These are phyloP conservation scores for Sebastes taczanowskii DNA, from an alignment of 2,797 vertebrate species.

Conservation along the genomic window DNA sequence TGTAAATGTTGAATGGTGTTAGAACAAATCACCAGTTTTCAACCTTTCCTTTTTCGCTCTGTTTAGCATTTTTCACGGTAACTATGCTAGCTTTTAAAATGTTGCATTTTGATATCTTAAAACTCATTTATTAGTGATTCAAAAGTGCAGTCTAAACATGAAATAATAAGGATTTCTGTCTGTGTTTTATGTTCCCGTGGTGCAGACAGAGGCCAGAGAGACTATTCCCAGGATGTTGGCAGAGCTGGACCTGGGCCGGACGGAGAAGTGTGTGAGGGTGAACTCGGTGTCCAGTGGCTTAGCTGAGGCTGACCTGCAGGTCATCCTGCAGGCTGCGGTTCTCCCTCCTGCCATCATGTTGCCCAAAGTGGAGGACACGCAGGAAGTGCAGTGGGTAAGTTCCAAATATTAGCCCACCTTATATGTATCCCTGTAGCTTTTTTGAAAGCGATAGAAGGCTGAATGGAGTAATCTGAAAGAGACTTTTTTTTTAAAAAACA, in stretches of 20 bases:
- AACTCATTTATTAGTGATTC: background rate
- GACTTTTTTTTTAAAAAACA: background rate
- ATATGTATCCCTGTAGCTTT: too few relatives aligned
- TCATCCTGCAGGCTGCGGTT: constrained; percentile 85
- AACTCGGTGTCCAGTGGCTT: constrained; percentile 95
- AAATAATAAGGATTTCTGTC: background rate
- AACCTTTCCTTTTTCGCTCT: background rate
- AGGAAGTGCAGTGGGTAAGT: constrained; percentile 93
- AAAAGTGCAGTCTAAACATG: background rate
- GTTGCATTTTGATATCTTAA: background rate
- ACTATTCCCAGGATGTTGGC: constrained; percentile 87
- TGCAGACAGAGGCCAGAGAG: constrained; percentile 89
- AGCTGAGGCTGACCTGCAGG: constrained; percentile 89
- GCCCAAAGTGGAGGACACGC: constrained; percentile 92
- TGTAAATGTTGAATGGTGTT: background rate
- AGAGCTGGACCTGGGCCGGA: constrained; percentile 87
- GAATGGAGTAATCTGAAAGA: background rate
- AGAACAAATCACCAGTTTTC: background rate
- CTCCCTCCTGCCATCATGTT: constrained; percentile 96
- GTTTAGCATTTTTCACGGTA: background rate
- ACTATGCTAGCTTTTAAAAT: background rate
- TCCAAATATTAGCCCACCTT: background rate
- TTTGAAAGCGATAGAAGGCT: background rate
- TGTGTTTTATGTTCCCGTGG: constrained; percentile 22
- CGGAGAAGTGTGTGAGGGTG: constrained; percentile 94